phyloP scores from a whole-genome alignment of 1,140 invertebrate genomes.

The Pygmarrhopalites habei region DNA sequence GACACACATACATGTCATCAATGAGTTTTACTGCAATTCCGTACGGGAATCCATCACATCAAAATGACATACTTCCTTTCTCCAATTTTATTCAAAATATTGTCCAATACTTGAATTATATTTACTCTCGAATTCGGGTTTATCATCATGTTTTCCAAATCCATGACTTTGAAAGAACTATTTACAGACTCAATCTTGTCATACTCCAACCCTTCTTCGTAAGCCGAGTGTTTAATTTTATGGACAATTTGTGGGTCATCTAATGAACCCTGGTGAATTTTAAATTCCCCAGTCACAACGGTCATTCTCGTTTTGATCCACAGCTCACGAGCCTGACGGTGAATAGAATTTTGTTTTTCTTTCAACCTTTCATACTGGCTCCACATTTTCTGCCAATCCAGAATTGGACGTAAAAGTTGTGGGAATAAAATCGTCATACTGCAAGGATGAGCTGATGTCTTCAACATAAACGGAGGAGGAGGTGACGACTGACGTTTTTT shows the following conservation, averaged over 20 bases:
- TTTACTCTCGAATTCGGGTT: background rate
- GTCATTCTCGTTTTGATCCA: too few species aligned
- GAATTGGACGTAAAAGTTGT: background rate
- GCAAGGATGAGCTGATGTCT: background rate
- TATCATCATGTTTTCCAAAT: background rate
- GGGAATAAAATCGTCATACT: background rate
- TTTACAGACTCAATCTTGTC: background rate
- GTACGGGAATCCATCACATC: background rate
- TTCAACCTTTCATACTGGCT: too few species aligned
- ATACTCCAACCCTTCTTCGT: background rate
- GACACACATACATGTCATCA: background rate
- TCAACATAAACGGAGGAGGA: background rate
- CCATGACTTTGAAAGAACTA: background rate
- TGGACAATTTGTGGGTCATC: too few species aligned
- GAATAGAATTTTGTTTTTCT: too few species aligned
- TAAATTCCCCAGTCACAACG: too few species aligned
- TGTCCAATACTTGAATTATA: background rate
- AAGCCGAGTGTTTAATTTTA: too few species aligned
- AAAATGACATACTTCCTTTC: background rate
- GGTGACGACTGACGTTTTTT: background rate
- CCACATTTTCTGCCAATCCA: background rate
- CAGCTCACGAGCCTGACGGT: too few species aligned
- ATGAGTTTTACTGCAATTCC: background rate
- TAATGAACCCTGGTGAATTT: too few species aligned
- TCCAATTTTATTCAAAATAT: background rate